Evolutionary conservation across 1,140 invertebrate species (phyloP), one percentile per base, ranked within the genome.

Genomic region (Wiebesia pumilae): DNA sequence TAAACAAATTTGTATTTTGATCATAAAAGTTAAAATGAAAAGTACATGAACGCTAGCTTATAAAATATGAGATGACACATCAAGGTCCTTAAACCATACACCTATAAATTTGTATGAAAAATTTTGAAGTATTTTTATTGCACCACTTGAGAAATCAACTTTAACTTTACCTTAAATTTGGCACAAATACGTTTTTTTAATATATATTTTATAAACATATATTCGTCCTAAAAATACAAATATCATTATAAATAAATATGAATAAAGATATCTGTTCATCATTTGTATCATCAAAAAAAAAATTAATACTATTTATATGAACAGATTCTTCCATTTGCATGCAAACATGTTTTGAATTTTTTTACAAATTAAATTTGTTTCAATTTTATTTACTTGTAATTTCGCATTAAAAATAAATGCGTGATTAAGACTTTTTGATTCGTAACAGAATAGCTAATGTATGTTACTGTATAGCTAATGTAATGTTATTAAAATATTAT

Each of bases 141-240:
- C 3, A 33, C 3, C 30, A 43, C 35, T 81, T 3, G 73, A 67
- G 78, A 62, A 58, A 81, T 80, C 54, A 81, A 65, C 51, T 86
- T 67, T 77, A 51, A 38, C 24, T 67, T 67, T 67, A 3, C 75
- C 77, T 81, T 82, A 82, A 86, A 51, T 82, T 86, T 86, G 80
- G 85, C 84, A 86, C 79, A 81, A 86, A 81, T 86, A 65, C 27
- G 51, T 67, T 69, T 51, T 47, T 35, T 40, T n/a, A n/a, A n/a
- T 40, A 77, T 84, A 77, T 78, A 78, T 35, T 16, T 43, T 51
- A 14, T n/a, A 40, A 30, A 81, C 38, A 40, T 83, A 75, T 83
- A 51, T 77, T 83, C 9, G n/a, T 83, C 35, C 16, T 75, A 38
- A 35, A 30, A 67, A 38, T 54, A 58, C 75, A 75, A 75, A 77